phyloP scores from a whole-genome alignment of 2,888 invertebrate genomes.

The Pristionchus arcanus region DNA sequence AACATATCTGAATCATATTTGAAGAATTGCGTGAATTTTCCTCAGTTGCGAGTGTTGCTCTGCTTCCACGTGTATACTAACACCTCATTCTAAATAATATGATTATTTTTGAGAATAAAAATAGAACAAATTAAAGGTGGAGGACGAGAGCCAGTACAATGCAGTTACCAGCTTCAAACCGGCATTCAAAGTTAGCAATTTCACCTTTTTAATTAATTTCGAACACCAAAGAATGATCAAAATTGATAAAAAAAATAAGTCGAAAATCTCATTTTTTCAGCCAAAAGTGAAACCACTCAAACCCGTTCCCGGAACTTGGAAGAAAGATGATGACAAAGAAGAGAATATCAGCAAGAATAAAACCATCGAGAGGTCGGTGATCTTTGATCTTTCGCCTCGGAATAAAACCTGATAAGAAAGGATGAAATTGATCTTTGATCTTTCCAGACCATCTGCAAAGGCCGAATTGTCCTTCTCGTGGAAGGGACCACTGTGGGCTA shows the following conservation, averaged over 20 bases:
- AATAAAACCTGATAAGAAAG: not conserved
- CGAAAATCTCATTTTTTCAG: not conserved
- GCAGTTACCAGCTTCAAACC: constrained; percentile 52
- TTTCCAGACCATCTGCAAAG: not conserved
- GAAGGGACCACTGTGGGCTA: constrained; percentile 12
- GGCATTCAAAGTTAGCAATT: not conserved
- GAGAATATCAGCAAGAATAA: constrained; percentile 73
- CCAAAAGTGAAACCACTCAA: constrained; percentile 48
- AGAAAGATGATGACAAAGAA: constrained; percentile 62
- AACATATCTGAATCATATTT: not conserved
- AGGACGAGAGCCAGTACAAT: constrained; percentile 53
- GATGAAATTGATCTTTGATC: constrained; percentile 1
- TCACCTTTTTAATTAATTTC: not conserved
- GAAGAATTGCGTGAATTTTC: not conserved
- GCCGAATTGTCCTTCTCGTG: not conserved
- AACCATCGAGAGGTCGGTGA: constrained; percentile 63
- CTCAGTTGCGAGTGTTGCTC: not conserved
- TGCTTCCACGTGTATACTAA: not conserved
- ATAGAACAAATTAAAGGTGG: not conserved
- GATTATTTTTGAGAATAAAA: not conserved
- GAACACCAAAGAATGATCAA: not conserved
- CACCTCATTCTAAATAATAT: not conserved
- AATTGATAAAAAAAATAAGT: not conserved
- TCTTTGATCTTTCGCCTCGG: not conserved
- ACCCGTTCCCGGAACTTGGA: constrained; percentile 74